A percentile compares a stretch with the other conserved stretches of the same genome.
Evolutionary conservation across 2,113 vertebrate genomes (phyloP).

Genomic region (Sceloporus tristichus): DNA sequence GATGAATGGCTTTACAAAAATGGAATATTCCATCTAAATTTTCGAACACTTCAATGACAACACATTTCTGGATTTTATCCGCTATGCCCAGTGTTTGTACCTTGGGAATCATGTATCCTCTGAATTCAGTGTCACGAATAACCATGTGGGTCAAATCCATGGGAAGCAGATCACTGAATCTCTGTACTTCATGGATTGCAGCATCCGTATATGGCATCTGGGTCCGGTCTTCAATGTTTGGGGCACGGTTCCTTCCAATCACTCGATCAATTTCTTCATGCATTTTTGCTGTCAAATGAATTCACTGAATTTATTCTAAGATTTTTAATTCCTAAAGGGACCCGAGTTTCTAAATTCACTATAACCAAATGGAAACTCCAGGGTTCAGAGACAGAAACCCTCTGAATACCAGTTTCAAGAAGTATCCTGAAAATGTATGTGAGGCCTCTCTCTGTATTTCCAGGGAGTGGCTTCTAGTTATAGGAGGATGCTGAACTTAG

Average conservation of each 20-base stretch:
- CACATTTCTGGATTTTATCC: background rate
- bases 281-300: constrained; percentile 58
- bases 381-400: background rate
- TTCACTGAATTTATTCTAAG: background rate
- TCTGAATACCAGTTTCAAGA: background rate
- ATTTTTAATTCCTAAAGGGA: too few species aligned
- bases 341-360: too few species aligned
- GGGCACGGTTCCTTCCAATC: constrained; percentile 47
- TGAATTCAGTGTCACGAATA: constrained; percentile 60
- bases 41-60: too few species aligned
- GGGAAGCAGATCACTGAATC: constrained; percentile 62
- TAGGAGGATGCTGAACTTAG: too few species aligned
- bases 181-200: constrained; percentile 73
- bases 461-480: too few species aligned
- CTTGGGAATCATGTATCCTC: constrained; percentile 68
- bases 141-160: constrained; percentile 61
- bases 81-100: constrained; percentile 14
- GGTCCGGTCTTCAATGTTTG: constrained; percentile 55
- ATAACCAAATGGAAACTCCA: background rate
- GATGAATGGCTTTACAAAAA: too few species aligned
- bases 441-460: too few species aligned
- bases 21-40: too few species aligned
- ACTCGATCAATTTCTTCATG: constrained; percentile 69
- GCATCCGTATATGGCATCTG: constrained; percentile 72
- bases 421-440: too few species aligned